Evolutionary conservation across 2,888 invertebrate genomes (phyloP).

Genomic region (Cryptocheilus praepositus): DNA sequence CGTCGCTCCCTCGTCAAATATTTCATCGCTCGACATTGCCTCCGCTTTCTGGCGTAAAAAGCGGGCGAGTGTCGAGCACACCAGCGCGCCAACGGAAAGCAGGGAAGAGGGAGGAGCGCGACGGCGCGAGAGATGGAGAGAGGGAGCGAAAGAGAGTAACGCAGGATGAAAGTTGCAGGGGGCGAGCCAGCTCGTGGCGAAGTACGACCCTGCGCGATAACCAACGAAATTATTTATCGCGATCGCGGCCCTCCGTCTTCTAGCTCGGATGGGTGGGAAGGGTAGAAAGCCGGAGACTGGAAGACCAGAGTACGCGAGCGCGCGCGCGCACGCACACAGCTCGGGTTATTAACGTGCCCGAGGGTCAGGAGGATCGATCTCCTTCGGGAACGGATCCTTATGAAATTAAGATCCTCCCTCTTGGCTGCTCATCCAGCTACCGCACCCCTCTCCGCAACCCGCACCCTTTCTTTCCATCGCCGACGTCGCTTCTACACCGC

Average conservation of each 20-base stretch:
- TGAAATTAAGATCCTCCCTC: conserved; percentile 42
- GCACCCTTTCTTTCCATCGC: conserved; percentile 5
- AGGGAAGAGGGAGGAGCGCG: neutral
- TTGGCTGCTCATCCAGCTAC: conserved; percentile 18
- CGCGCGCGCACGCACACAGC: conserved; percentile 19
- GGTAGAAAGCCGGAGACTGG: too few relatives aligned
- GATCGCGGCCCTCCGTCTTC: conserved; percentile 29
- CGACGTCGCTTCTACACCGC: neutral
- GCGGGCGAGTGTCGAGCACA: neutral
- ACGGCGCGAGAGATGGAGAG: neutral
- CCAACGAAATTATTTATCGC: conserved; percentile 42
- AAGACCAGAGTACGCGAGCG: neutral
- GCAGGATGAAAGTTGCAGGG: conserved; percentile 34
- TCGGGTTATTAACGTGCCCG: conserved; percentile 39
- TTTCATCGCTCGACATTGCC: conserved; percentile 29
- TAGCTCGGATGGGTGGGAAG: neutral
- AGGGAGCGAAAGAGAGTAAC: conserved; percentile 4
- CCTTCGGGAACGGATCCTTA: conserved; percentile 43
- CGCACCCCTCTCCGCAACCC: conserved; percentile 5
- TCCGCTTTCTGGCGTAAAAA: conserved; percentile 22
- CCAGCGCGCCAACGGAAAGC: neutral
- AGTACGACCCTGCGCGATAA: conserved; percentile 31
- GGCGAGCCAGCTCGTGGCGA: conserved; percentile 11
- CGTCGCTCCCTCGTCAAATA: conserved; percentile 31
- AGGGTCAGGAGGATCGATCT: conserved; percentile 44